A percentile compares a stretch with the other conserved stretches of the same genome.
These are phyloP conservation scores for Ephestia elutella DNA, from an alignment of 1,140 invertebrate species.

Conservation along the genomic window DNA sequence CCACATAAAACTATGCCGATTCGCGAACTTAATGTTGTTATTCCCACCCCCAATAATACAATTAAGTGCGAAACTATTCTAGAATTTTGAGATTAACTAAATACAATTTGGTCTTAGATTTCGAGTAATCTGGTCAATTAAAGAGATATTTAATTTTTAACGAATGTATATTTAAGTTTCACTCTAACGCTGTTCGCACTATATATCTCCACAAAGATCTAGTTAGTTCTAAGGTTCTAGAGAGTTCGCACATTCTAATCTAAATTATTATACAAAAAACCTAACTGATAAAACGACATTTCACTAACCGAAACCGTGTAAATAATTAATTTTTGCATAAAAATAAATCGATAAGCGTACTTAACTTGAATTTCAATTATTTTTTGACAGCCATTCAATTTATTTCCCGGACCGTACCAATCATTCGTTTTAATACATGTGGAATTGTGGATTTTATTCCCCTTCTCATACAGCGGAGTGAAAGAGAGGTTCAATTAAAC, in stretches of 20 bases:
- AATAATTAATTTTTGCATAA: neutral
- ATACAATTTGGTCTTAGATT: neutral
- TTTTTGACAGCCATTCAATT: neutral
- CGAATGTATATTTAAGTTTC: no score
- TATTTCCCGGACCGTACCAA: neutral
- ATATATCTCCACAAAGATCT: no score
- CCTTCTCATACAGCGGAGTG: neutral
- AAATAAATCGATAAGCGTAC: neutral
- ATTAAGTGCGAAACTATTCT: neutral
- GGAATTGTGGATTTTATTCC: neutral
- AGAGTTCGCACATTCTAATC: no score
- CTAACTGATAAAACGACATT: neutral
- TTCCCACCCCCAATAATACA: constrained; percentile 16
- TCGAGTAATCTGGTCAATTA: neutral
- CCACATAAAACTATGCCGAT: constrained; percentile 58
- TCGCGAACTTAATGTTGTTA: constrained; percentile 48
- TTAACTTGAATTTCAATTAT: neutral
- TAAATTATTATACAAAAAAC: no score
- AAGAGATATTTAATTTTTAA: no score
- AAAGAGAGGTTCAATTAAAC: neutral
- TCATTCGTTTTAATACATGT: neutral
- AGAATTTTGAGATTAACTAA: neutral
- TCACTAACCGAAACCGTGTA: neutral
- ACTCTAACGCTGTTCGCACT: no score
- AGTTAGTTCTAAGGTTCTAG: no score